Evolutionary conservation across 2,888 invertebrate species (phyloP), one percentile per base, ranked within the genome.

Genomic region (Geophilus truncorum): DNA sequence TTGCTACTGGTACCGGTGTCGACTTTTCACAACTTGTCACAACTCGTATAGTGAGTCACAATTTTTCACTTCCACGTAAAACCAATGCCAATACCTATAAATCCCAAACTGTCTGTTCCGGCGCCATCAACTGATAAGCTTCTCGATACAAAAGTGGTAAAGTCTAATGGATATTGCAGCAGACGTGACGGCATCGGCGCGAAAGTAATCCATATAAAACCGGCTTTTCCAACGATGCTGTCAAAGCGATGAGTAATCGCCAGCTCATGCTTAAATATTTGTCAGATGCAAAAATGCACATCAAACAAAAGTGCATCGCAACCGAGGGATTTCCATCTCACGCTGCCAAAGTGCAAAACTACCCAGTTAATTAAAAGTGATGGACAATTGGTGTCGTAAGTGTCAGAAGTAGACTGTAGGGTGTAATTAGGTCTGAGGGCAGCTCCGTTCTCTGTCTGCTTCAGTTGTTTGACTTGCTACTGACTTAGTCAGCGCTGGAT

Each of bases 301-400:
- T 18, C 7, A 57, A 57, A 57, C 3, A 21, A 10, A 70, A 70
- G 25, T 28, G 10, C n/a, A n/a, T n/a, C n/a, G n/a, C n/a, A n/a
- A n/a, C 12, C 25, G 51, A 51, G 51, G 51, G 51, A 51, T 51
- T 51, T 51, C 18, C 51, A 51, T 51, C 51, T 51, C 18, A 1
- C 28, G 15, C 70, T 70, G 70, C 70, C 70, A 5, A 70, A 70
- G 15, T 15, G 70, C 12, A 70, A 70, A 70, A 25, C 15, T 70
- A 70, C 70, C 28, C 9, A 70, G 70, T 70, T 70, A 70, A 70
- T 70, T 70, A 70, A 70, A 70, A 70, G 25, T 70, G 70, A 70
- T 70, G 70, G 70, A 25, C 70, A 70, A 70, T 70, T 70, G 70
- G 25, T n/a, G 28, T 5, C 28, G 51, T 51, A 28, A 25, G 70